phyloP scores from a whole-genome alignment of 2,888 invertebrate species.

The Amiota mariae region DNA sequence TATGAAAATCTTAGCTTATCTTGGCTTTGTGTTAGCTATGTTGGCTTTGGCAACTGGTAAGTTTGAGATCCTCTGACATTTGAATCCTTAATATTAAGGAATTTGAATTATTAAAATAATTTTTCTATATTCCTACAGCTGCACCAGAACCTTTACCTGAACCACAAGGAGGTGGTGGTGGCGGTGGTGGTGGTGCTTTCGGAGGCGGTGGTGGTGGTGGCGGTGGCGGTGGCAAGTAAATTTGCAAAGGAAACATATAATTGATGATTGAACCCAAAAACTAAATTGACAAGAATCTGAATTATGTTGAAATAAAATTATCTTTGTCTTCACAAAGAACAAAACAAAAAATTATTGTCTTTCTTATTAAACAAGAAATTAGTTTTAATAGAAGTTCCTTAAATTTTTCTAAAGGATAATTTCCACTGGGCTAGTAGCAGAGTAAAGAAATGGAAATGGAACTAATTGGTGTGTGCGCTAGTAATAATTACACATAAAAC shows the following conservation, averaged over 20 bases:
- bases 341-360: too few species aligned
- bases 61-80: neutral
- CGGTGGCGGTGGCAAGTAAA: slow-evolving; percentile 24
- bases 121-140: slow-evolving; percentile 8
- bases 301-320: too few species aligned
- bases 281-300: too few species aligned
- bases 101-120: neutral
- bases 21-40: slow-evolving; percentile 37
- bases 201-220: neutral
- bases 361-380: too few species aligned
- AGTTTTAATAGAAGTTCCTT: too few species aligned
- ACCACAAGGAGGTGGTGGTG: slow-evolving; percentile 25
- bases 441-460: too few species aligned
- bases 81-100: neutral
- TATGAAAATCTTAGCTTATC: slow-evolving; percentile 43
- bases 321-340: too few species aligned
- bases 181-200: neutral
- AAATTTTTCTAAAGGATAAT: too few species aligned
- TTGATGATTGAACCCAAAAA: too few species aligned
- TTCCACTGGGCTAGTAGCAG: too few species aligned
- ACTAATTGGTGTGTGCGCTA: too few species aligned
- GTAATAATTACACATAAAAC: too few species aligned
- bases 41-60: slow-evolving; percentile 41
- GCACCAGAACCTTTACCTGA: slow-evolving; percentile 24
- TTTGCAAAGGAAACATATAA: neutral